A percentile compares a stretch with the other conserved stretches of the same genome.
phyloP scores from a whole-genome alignment of 2,113 vertebrate species.

The Colius striatus region DNA sequence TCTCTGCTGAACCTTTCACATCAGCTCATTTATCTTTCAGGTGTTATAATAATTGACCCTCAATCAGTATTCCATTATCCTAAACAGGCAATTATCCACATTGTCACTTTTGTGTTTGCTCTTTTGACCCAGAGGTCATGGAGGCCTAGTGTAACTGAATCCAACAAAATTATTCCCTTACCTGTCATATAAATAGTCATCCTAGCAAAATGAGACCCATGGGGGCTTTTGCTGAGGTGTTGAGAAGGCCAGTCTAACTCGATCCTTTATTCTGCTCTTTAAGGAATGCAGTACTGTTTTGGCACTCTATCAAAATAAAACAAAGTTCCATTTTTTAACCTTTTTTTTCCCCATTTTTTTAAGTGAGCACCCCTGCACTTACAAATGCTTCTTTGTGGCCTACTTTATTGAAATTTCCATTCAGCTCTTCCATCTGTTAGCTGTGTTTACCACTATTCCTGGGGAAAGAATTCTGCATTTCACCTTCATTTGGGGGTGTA shows the following conservation, averaged over 20 bases:
- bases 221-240: conserved; percentile 84
- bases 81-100: conserved; percentile 93
- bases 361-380: conserved; percentile 75
- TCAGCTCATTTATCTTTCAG: conserved; percentile 84
- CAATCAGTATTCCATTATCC: conserved; percentile 94
- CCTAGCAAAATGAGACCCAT: conserved; percentile 87
- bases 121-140: conserved; percentile 86
- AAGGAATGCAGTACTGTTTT: conserved; percentile 84
- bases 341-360: background rate
- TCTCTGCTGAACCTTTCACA: conserved; percentile 79
- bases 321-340: conserved; percentile 83
- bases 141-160: conserved; percentile 89
- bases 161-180: conserved; percentile 85
- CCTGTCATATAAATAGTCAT: conserved; percentile 89
- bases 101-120: conserved; percentile 96
- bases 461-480: conserved; percentile 83
- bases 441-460: conserved; percentile 82
- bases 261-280: conserved; percentile 83
- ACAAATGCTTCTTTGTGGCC: conserved; percentile 87
- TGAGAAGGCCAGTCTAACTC: conserved; percentile 85
- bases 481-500: conserved; percentile 82
- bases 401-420: conserved; percentile 87
- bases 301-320: conserved; percentile 86
- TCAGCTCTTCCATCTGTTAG: conserved; percentile 85
- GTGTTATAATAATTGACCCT: conserved; percentile 90